Evolutionary conservation across 1,140 invertebrate genomes (phyloP).

Genomic region (Brachionus manjavacas): DNA sequence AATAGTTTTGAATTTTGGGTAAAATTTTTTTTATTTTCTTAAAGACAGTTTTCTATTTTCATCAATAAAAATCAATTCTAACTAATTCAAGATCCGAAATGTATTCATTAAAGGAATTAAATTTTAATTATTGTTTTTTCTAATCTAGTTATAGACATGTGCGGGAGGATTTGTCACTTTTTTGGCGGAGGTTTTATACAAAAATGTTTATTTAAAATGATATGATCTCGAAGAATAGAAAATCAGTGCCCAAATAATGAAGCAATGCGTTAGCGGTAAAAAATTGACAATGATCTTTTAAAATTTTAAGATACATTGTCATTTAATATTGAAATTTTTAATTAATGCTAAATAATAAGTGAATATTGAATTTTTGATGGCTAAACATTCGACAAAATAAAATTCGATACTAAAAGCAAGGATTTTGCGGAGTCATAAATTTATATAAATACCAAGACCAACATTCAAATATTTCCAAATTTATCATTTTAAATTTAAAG

Average conservation of each 20-base stretch:
- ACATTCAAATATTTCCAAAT: neutral
- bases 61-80: neutral
- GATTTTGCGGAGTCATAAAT: neutral
- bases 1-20: neutral
- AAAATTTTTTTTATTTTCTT: neutral
- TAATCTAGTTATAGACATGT: neutral
- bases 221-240: neutral
- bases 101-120: neutral
- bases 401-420: neutral
- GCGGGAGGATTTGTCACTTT: neutral
- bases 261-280: too few relatives aligned
- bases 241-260: neutral
- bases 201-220: neutral
- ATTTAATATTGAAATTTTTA: neutral
- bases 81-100: neutral
- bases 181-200: neutral
- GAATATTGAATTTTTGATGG: neutral
- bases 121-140: neutral
- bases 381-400: neutral
- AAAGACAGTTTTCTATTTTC: neutral
- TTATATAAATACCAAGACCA: neutral
- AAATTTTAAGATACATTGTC: neutral
- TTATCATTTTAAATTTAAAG: neutral
- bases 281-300: too few relatives aligned
- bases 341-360: neutral